Conservation (phyloP, 2,113 vertebrate species). For the human region DNA sequence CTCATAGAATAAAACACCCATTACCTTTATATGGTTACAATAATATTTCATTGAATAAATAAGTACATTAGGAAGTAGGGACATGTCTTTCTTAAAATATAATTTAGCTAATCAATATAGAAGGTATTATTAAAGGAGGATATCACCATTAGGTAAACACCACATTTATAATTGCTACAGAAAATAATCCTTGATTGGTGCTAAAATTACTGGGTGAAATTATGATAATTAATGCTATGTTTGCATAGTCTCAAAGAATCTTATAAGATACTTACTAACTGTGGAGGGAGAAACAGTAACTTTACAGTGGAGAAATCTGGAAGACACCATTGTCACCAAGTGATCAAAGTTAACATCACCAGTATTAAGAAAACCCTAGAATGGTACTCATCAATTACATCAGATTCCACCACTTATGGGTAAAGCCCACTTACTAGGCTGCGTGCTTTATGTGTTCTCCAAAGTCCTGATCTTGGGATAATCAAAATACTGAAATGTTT, state of each 20-base stretch:
- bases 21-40: background rate
- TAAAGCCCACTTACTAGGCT: background rate
- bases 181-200: background rate
- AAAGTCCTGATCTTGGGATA: background rate
- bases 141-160: background rate
- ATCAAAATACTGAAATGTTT: slow-evolving; percentile 3
- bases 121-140: background rate
- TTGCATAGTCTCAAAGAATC: background rate
- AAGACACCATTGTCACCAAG: background rate
- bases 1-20: background rate
- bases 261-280: background rate
- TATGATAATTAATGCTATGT: background rate
- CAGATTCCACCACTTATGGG: background rate
- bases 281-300: background rate
- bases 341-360: background rate
- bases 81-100: background rate
- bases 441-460: background rate
- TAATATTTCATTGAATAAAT: background rate
- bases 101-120: background rate
- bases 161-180: background rate
- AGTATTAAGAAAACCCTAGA: background rate
- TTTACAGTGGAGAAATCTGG: background rate
- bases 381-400: background rate
- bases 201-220: background rate
- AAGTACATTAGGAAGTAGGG: background rate